A percentile compares a stretch with the other conserved stretches of the same genome.
Conservation (phyloP, 2,113 vertebrate species). For the Gracilinanus agilis region DNA sequence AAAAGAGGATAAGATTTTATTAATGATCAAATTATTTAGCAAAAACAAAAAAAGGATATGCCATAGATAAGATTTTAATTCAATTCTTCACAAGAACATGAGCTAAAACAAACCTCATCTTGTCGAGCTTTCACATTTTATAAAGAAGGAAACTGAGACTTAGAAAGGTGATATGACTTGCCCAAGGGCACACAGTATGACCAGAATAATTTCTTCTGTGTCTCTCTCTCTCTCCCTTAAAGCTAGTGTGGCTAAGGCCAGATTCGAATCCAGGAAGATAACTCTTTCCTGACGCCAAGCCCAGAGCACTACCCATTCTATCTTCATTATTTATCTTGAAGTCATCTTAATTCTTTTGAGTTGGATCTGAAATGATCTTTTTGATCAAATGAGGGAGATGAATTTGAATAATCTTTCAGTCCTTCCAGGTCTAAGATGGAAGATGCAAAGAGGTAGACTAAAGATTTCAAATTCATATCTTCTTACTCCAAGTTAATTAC, state of each 20-base stretch:
- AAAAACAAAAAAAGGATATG: not conserved
- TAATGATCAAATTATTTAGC: not conserved
- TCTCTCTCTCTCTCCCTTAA: no score
- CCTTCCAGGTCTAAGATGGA: not conserved
- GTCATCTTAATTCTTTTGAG: not conserved
- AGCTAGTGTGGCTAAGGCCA: no score
- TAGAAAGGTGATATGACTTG: not conserved
- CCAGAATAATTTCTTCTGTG: no score
- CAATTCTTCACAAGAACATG: not conserved
- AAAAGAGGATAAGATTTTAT: not conserved
- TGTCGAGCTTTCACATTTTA: not conserved
- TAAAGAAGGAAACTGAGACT: not conserved
- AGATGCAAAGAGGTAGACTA: not conserved
- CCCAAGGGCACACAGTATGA: not conserved
- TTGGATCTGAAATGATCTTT: not conserved
- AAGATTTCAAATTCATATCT: not conserved
- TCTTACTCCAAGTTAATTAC: not conserved
- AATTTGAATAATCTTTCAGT: not conserved
- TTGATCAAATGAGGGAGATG: not conserved
- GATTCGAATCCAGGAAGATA: no score
- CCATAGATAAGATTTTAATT: not conserved
- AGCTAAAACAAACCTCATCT: not conserved
- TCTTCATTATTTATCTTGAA: not conserved
- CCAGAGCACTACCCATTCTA: not conserved
- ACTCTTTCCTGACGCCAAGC: no score